Evolutionary conservation across 2,888 invertebrate genomes (phyloP).

Genomic region (Cataglyphis altisquamis): DNA sequence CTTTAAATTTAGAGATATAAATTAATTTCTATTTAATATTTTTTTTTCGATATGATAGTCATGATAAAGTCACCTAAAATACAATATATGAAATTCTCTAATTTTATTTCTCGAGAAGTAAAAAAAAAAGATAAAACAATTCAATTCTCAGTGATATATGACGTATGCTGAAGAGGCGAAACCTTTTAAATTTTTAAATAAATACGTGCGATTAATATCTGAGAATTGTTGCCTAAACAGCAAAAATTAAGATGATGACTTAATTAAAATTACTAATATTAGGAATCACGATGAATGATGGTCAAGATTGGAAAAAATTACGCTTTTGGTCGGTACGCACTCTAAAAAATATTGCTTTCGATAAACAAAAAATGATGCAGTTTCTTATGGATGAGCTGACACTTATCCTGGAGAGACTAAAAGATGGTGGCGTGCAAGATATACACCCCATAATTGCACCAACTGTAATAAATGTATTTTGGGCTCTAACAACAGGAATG

Average conservation of each 20-base stretch:
- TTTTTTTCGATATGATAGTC: background rate
- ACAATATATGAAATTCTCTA: background rate
- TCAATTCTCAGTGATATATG: background rate
- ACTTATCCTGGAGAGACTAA: constrained; percentile 84
- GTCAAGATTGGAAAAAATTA: constrained; percentile 88
- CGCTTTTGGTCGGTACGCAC: constrained; percentile 87
- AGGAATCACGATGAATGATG: constrained; percentile 89
- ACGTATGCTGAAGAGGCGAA: background rate
- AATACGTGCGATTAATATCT: background rate
- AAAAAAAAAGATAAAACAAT: background rate
- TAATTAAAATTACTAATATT: constrained; percentile 2
- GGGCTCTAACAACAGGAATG: constrained; percentile 88
- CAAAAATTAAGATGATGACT: background rate
- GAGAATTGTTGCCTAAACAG: background rate
- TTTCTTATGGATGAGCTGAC: constrained; percentile 88
- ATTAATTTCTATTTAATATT: background rate
- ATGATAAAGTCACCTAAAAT: too few species aligned
- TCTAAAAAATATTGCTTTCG: constrained; percentile 88
- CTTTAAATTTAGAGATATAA: background rate
- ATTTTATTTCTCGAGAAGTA: background rate
- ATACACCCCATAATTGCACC: constrained; percentile 86
- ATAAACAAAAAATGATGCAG: constrained; percentile 87
- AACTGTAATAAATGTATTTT: constrained; percentile 89
- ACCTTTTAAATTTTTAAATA: background rate
- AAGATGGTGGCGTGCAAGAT: constrained; percentile 74